phyloP scores from a whole-genome alignment of 2,113 vertebrate genomes.

The Bettongia penicillata region DNA sequence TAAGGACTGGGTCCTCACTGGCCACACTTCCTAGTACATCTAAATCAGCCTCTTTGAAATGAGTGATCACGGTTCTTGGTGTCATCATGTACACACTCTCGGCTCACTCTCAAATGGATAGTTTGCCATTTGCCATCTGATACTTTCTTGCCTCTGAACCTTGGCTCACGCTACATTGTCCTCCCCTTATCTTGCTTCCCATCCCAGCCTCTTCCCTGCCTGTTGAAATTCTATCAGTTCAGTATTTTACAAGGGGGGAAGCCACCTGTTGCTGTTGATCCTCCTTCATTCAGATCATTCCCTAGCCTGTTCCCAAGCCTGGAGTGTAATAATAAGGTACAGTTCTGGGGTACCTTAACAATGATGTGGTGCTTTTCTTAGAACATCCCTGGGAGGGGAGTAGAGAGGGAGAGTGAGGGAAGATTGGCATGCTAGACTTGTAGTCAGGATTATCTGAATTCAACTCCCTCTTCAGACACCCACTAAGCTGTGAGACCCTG shows the following conservation, averaged over 20 bases:
- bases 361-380: not conserved
- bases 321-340: no score
- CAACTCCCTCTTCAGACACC: not conserved
- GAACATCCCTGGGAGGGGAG: not conserved
- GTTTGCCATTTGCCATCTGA: not conserved
- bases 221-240: not conserved
- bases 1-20: not conserved
- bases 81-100: not conserved
- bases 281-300: not conserved
- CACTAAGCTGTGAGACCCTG: not conserved
- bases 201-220: not conserved
- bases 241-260: not conserved
- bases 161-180: not conserved
- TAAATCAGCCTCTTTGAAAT: not conserved
- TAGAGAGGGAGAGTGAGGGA: not conserved
- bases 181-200: not conserved
- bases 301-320: not conserved
- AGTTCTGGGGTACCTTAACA: not conserved
- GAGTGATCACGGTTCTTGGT: not conserved
- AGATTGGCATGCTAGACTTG: not conserved
- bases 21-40: not conserved
- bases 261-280: not conserved
- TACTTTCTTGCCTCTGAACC: not conserved
- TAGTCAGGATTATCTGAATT: not conserved
- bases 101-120: not conserved